Evolutionary conservation across 2,888 invertebrate species (phyloP).

Genomic region (Acrocyrtus sp.): DNA sequence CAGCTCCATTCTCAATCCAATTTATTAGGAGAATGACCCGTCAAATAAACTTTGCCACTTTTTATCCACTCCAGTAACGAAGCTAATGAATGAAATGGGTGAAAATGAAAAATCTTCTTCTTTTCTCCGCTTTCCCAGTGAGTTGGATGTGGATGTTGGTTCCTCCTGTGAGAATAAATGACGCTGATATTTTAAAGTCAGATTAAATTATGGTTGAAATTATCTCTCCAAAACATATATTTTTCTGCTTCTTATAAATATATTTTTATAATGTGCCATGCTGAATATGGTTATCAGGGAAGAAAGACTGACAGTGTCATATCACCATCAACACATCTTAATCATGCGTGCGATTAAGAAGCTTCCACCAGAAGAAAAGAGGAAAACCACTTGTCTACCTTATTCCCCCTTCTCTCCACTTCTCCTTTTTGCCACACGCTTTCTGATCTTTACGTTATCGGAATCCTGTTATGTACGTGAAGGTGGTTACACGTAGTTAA

Average conservation of each 20-base stretch:
- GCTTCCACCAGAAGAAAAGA: not conserved
- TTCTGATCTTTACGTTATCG: not conserved
- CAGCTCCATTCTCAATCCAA: slow-evolving; percentile 11
- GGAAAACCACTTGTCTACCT: not conserved
- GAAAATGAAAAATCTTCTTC: slow-evolving; percentile 22
- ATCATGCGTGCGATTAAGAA: slow-evolving; percentile 10
- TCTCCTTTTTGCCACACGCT: too few species aligned
- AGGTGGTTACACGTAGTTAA: not conserved
- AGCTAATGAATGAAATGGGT: slow-evolving; percentile 35
- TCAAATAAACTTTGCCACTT: slow-evolving; percentile 26
- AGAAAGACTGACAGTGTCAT: slow-evolving; percentile 32
- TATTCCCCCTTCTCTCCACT: not conserved
- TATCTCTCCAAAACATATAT: slow-evolving; percentile 1
- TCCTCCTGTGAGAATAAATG: slow-evolving; percentile 32
- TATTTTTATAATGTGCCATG: not conserved
- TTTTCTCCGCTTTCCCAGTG: not conserved
- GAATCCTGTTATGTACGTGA: not conserved
- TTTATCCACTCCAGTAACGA: slow-evolving; percentile 18
- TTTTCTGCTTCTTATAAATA: not conserved
- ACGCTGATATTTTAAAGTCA: slow-evolving; percentile 52
- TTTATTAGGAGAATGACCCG: slow-evolving; percentile 8
- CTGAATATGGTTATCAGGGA: slow-evolving; percentile 8
- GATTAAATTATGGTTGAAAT: slow-evolving; percentile 47
- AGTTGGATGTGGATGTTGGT: too few species aligned
- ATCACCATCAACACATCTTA: slow-evolving; percentile 36